Conservation (phyloP, 2,797 vertebrate genomes). For the Antrozous pallidus region DNA sequence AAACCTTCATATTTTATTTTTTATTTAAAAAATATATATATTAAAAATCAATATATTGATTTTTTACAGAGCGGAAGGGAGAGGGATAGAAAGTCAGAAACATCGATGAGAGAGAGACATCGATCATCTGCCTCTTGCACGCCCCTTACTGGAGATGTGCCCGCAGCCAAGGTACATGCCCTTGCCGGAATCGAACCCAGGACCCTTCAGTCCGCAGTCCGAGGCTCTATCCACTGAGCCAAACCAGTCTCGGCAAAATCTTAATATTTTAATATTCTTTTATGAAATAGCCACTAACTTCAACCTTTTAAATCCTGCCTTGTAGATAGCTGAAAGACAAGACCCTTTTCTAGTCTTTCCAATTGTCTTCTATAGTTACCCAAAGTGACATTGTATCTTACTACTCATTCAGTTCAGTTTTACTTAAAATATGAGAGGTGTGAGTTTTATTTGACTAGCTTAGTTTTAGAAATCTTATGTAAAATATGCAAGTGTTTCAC, state of each 20-base stretch:
- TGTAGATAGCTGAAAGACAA: background rate
- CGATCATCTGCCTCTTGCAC: too few species aligned
- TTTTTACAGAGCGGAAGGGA: too few species aligned
- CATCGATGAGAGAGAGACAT: too few species aligned
- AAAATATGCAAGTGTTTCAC: background rate
- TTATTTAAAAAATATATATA: too few species aligned
- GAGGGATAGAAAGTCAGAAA: too few species aligned
- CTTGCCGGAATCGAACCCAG: too few species aligned
- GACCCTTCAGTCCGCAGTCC: too few species aligned
- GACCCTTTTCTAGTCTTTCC: background rate
- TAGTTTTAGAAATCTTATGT: conserved; percentile 2
- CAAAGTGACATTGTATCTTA: background rate
- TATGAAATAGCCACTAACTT: background rate
- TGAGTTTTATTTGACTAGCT: background rate
- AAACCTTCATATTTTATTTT: conserved; percentile 3
- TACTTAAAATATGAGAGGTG: background rate
- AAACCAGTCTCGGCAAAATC: too few species aligned
- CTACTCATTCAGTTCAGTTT: background rate
- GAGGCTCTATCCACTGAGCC: too few species aligned
- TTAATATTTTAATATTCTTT: conserved; percentile 8
- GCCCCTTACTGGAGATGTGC: too few species aligned
- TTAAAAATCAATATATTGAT: too few species aligned
- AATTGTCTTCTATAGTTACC: background rate
- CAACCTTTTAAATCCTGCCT: background rate
- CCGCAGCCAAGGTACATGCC: too few species aligned